Evolutionary conservation across 2,113 vertebrate species (phyloP).

Genomic region (Otus sunia): DNA sequence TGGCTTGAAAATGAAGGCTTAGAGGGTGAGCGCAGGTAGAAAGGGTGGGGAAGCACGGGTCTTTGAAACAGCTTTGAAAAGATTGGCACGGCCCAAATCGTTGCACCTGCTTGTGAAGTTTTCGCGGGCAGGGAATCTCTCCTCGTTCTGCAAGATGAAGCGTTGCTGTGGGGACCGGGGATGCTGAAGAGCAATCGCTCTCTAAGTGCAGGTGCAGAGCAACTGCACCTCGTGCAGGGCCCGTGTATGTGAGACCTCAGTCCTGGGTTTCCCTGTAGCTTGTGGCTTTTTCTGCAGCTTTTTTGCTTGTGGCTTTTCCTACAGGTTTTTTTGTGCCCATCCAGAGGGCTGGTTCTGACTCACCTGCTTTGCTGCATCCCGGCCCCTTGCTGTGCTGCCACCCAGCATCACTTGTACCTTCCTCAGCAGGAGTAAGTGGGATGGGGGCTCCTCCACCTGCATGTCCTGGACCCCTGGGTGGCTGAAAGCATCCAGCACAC

Average conservation of each 20-base stretch:
- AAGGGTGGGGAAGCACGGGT: background rate
- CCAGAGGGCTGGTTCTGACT: background rate
- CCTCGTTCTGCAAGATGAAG: accelerated
- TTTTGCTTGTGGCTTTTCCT: background rate
- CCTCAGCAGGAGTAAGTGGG: accelerated
- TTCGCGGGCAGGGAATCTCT: background rate
- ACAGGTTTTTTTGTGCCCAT: background rate
- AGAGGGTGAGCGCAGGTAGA: background rate
- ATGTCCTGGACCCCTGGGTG: accelerated
- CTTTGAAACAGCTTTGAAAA: background rate
- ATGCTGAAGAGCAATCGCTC: accelerated
- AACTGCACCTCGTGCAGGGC: background rate
- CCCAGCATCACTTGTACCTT: background rate
- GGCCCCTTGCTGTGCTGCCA: background rate
- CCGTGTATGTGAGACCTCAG: accelerated
- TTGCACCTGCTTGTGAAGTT: background rate
- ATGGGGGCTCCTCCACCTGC: accelerated
- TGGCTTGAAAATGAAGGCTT: background rate
- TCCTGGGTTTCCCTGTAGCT: background rate
- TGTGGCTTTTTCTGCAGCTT: background rate
- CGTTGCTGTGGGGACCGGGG: accelerated
- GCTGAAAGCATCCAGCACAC: background rate
- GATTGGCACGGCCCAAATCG: accelerated
- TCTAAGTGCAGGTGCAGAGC: accelerated
- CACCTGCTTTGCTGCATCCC: background rate